Evolutionary conservation across 2,797 vertebrate species (phyloP).

Genomic region (Danio choprae): DNA sequence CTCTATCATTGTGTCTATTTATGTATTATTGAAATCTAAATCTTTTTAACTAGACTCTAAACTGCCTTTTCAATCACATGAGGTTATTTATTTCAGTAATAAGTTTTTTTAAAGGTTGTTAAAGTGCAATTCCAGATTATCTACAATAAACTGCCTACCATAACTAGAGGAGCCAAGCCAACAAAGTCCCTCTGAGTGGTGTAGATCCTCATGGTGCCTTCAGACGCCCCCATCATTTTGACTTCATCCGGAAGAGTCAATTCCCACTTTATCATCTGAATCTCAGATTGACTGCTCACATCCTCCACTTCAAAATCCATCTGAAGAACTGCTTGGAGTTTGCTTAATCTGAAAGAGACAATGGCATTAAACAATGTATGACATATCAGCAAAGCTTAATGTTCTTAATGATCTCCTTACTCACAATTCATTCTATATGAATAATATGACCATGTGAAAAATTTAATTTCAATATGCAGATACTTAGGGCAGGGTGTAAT

Average conservation of each 20-base stretch:
- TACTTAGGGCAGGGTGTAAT: neutral
- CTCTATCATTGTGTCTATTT: too few species aligned
- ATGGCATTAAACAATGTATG: neutral
- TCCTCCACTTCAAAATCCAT: constrained; percentile 91
- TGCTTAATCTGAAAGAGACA: constrained; percentile 69
- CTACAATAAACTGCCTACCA: constrained; percentile 80
- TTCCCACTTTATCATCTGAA: constrained; percentile 92
- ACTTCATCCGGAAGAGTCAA: constrained; percentile 83
- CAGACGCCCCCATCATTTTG: constrained; percentile 72
- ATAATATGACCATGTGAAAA: neutral
- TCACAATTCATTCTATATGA: neutral
- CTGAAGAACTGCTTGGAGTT: constrained; percentile 87
- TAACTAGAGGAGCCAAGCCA: constrained; percentile 88
- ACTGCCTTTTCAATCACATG: too few species aligned
- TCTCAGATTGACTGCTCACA: constrained; percentile 80
- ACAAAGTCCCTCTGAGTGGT: constrained; percentile 89
- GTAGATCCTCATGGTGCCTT: constrained; percentile 90
- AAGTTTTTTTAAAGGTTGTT: too few species aligned
- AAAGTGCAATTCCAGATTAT: too few species aligned
- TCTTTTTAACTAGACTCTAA: too few species aligned
- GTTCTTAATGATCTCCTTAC: too few species aligned
- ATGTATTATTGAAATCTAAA: too few species aligned
- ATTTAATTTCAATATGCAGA: neutral
- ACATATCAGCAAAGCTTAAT: neutral
- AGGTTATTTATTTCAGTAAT: too few species aligned